A percentile compares a stretch with the other conserved stretches of the same genome.
Evolutionary conservation across 2,888 invertebrate species (phyloP).

Genomic region (Poecilus cupreus): DNA sequence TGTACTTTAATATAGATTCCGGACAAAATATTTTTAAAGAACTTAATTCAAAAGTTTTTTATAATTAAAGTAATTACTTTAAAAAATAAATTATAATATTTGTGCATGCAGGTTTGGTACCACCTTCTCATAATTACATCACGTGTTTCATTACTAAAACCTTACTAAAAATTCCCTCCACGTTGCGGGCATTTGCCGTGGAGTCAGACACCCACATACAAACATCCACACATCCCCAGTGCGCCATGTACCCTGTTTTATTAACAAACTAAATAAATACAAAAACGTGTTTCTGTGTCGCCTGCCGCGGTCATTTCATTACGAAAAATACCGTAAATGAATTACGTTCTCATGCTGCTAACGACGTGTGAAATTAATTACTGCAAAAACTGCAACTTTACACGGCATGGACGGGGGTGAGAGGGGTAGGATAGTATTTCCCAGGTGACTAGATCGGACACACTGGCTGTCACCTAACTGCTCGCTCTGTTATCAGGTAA

Average conservation of each 20-base stretch:
- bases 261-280: slow-evolving; percentile 56
- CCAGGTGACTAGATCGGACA: neutral
- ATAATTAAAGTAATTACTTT: no score
- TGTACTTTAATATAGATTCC: no score
- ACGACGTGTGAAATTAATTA: slow-evolving; percentile 58
- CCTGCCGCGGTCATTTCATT: slow-evolving; percentile 34
- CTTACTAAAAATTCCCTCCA: slow-evolving; percentile 10
- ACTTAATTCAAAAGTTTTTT: no score
- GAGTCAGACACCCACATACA: neutral
- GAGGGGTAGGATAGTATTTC: neutral
- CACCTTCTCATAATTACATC: slow-evolving; percentile 37
- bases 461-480: neutral
- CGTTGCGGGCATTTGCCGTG: slow-evolving; percentile 6
- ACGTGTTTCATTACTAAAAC: slow-evolving; percentile 25
- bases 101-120: no score
- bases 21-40: no score
- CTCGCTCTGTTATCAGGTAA: neutral
- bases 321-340: slow-evolving; percentile 53
- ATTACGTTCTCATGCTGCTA: slow-evolving; percentile 43
- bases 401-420: no score
- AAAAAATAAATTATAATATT: no score
- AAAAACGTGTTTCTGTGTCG: slow-evolving; percentile 47
- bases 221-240: neutral
- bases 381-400: slow-evolving; percentile 34
- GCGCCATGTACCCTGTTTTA: slow-evolving; percentile 7